Base-by-base conservation (phyloP, 2,888 invertebrate genomes). In the Pseudoips prasinana region DNA sequence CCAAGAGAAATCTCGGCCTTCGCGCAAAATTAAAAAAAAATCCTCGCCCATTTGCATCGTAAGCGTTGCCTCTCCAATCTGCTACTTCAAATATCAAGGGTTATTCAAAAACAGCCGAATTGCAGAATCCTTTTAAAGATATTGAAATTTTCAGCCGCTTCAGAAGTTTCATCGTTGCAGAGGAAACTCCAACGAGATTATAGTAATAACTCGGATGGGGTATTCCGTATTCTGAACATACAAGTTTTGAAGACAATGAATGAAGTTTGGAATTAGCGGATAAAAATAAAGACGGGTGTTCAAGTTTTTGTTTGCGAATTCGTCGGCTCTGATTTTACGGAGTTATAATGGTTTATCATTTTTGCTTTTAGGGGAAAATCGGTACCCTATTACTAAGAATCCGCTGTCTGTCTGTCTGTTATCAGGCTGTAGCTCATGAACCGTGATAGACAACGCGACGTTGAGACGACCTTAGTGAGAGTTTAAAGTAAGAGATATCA, bases 71-170 rank as follows among this genome's bases (percentile, higher is more conserved):
- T 29, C 41, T 38, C 37, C 35, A 49, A 46, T 45, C 44, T 42
- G 32, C 49, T 45, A 33, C 49, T 53, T 27, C 39, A 48, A 40
- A 56, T 44, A 55, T 52, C 39, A 46, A 54, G 51, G 46, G 47
- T 45, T 41, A 44, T 54, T 56, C 49, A 51, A 52, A 59, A 58
- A 56, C 57, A 47, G 55, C 56, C 56, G 64, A 64, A 55, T 62
- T 44, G 50, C 46, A 34, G 46, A 58, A 65, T 58, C 67, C 67
- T 64, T 68, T 68, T 63, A 65, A 53, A 51, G 54, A 58, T 64
- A 68, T 66, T 61, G 61, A 59, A 64, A 58, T 56, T 64, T 60
- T 55, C 54, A 55, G 47, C 27, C 40, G 55, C 40, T 54, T 32
- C 36, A 43, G 49, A 62, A 54, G 36, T 51, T 60, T 37, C 41